Evolutionary conservation across 2,888 invertebrate species (phyloP).

Genomic region (Timema cristinae): DNA sequence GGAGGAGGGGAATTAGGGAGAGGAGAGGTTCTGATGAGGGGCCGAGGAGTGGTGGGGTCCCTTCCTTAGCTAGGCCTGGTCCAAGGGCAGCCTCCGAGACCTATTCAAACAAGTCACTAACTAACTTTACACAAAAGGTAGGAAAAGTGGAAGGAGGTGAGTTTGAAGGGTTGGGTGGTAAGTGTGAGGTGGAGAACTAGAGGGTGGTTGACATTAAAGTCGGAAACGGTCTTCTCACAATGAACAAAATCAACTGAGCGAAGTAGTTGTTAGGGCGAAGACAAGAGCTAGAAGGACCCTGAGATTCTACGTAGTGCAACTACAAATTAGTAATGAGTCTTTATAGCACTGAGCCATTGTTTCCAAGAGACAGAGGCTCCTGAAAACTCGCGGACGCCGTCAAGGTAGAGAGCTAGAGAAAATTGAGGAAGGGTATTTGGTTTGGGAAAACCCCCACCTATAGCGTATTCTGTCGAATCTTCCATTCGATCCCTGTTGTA

Average conservation of each 20-base stretch:
- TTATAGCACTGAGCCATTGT: not conserved
- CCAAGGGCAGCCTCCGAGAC: not conserved
- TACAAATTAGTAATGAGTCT: slow-evolving; percentile 17
- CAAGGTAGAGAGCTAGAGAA: no score
- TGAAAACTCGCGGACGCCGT: no score
- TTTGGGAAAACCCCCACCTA: no score
- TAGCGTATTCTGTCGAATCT: no score
- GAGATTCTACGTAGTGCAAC: not conserved
- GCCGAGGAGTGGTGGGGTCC: not conserved
- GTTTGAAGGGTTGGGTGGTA: not conserved
- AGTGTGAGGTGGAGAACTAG: not conserved
- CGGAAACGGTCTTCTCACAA: not conserved
- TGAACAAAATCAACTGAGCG: slow-evolving; percentile 14
- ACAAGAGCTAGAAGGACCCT: no score
- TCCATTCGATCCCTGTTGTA: no score
- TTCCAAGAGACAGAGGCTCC: not conserved
- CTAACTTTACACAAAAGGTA: slow-evolving; percentile 28
- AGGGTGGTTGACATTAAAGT: not conserved
- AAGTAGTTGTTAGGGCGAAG: not conserved
- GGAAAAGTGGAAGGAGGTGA: not conserved
- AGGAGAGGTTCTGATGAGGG: no score
- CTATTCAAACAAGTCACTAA: slow-evolving; percentile 27
- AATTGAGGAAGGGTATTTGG: no score
- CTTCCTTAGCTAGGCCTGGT: not conserved
- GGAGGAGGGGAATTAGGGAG: no score